A percentile compares a stretch with the other conserved stretches of the same genome.
Conservation (phyloP, 2,113 vertebrate genomes). For the Platysteira castanea region DNA sequence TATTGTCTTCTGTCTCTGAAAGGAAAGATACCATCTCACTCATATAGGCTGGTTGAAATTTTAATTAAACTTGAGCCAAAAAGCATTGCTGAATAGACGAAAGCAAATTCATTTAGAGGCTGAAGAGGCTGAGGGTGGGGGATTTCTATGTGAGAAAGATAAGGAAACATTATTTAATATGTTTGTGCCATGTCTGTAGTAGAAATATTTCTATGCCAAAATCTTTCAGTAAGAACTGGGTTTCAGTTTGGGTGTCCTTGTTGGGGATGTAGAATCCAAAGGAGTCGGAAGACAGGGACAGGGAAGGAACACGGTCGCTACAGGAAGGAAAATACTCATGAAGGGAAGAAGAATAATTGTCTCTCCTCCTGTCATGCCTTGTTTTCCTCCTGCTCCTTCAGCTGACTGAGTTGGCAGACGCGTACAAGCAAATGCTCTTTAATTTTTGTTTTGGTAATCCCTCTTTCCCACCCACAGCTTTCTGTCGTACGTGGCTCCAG, state of each 20-base stretch:
- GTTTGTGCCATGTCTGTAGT: not conserved
- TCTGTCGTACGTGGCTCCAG: not conserved
- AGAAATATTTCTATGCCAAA: not conserved
- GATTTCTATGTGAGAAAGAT: slow-evolving; percentile 31
- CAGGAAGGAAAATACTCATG: accelerated
- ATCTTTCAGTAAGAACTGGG: not conserved
- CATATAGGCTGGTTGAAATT: slow-evolving; percentile 44
- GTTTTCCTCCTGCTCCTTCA: not conserved
- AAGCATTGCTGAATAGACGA: slow-evolving; percentile 36
- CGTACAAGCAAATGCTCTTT: not conserved
- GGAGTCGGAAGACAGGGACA: not conserved
- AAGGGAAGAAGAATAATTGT: not conserved
- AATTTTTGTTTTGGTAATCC: slow-evolving; percentile 18
- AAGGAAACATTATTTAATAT: slow-evolving; percentile 30
- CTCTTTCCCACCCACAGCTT: not conserved
- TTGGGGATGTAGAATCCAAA: not conserved
- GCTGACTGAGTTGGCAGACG: not conserved
- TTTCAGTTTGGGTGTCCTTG: not conserved
- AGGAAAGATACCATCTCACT: slow-evolving; percentile 48
- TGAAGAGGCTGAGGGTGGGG: not conserved
- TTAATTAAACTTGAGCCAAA: slow-evolving; percentile 58
- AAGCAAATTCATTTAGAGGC: slow-evolving; percentile 26
- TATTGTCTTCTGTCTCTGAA: slow-evolving; percentile 62
- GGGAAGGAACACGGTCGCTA: accelerated
- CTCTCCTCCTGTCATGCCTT: not conserved